Base-by-base conservation (phyloP, 2,888 invertebrate species). In the Drosophila incognita region DNA sequence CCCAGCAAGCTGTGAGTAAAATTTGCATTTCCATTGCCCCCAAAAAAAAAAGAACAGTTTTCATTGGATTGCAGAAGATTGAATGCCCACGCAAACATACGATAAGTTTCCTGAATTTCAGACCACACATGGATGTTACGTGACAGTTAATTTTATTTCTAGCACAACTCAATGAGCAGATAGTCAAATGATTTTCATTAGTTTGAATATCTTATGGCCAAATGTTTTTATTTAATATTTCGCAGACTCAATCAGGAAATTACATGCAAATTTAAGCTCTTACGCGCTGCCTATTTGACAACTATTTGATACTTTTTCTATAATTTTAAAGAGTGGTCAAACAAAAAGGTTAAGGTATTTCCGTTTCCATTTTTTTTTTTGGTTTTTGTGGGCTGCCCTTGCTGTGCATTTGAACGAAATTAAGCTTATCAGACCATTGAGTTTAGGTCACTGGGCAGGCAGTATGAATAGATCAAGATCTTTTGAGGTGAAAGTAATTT, bases 391-490 rank as follows among this genome's bases (percentile, higher is more conserved):
- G 63, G 66, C 69, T 76, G 82, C 76, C 64, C 68, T 82, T 61
- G 76, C 64, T 69, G 64, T 68, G 78, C 67, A 69, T 59, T 71
- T 76, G 71, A 62, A 71, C 64, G 69, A 76, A 83, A 71, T 77
- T 74, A 78, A 83, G 78, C 77, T 89, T 82, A 89, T 89, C 78
- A 89, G 89, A 90, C 90, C 89, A 89, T 82, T 89, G 76, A 76
- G 90, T 87, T 87, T 83, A 90, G 89, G 90, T 88, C 90, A 90
- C 79, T 86, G 90, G 90, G 77, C 88, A 86, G 68, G 59, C 74
- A 59, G 61, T 58, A 29, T 51, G 64, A 49, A 51, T 51, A 61
- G 59, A 79, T 70, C 62, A 54, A 73, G 66, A 66, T 72, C 69
- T 58, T 48, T 74, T 66, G 33, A 66, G 80, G 89, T 85, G 89